phyloP scores from a whole-genome alignment of 2,113 vertebrate species.

The Catharus minimus region DNA sequence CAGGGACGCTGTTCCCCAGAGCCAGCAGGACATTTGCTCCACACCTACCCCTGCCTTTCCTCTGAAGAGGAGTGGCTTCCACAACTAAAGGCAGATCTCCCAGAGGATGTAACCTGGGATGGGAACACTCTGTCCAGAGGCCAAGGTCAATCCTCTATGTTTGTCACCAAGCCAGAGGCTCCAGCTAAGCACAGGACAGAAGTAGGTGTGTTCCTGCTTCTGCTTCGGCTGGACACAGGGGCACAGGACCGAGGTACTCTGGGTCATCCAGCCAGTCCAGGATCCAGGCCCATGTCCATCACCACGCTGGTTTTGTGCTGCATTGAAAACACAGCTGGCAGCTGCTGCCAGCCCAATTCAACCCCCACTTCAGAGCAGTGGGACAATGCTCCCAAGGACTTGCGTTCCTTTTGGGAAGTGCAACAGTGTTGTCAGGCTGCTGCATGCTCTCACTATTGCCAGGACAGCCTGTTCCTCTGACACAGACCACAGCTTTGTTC shows the following conservation, averaged over 20 bases:
- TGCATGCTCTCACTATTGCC: fast-evolving
- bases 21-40: not conserved
- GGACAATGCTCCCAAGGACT: not conserved
- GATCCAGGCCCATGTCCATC: fast-evolving
- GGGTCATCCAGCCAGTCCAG: fast-evolving
- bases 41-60: not conserved
- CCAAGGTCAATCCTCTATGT: not conserved
- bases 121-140: not conserved
- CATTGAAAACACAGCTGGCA: not conserved
- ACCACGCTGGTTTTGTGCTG: fast-evolving
- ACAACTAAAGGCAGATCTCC: not conserved
- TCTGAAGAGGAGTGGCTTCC: not conserved
- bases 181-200: not conserved
- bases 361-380: not conserved
- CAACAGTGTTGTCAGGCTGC: not conserved
- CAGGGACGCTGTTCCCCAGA: not conserved
- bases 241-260: not conserved
- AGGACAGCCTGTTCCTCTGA: constrained; percentile 1
- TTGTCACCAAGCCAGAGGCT: not conserved
- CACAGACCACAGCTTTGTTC: not conserved
- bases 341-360: not conserved
- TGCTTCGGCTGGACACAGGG: fast-evolving
- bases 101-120: not conserved
- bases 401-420: fast-evolving
- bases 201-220: fast-evolving